A percentile compares a stretch with the other conserved stretches of the same genome.
phyloP scores from a whole-genome alignment of 2,888 invertebrate species.

The Diachrysia chrysitis region DNA sequence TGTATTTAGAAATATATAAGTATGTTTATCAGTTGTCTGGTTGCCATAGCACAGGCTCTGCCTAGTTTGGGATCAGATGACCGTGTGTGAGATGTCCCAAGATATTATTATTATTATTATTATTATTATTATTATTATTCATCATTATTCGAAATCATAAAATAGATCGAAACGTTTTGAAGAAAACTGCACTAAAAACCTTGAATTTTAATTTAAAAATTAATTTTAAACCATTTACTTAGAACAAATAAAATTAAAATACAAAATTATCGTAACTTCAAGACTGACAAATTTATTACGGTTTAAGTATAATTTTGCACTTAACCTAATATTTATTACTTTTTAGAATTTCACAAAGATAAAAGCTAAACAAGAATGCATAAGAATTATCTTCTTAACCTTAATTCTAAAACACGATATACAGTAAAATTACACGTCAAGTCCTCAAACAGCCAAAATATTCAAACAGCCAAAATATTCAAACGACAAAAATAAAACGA shows the following conservation, averaged over 20 bases:
- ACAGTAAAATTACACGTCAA: conserved; percentile 13
- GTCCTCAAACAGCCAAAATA: no score
- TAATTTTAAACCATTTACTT: no score
- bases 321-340: not conserved
- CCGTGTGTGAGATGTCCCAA: no score
- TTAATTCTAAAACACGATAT: not conserved
- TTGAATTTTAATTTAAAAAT: not conserved
- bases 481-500: conserved; percentile 44
- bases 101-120: no score
- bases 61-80: no score
- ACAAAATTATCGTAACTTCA: no score
- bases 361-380: not conserved
- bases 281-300: no score
- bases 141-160: not conserved
- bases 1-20: no score
- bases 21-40: no score
- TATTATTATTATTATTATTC: no score
- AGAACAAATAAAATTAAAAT: no score
- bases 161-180: not conserved
- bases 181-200: not conserved
- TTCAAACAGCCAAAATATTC: conserved; percentile 11
- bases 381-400: not conserved
- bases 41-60: no score
- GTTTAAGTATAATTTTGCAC: not conserved
- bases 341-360: not conserved